Percentiles rank a stretch among this genome's conserved stretches.
Conservation (phyloP, 2,113 vertebrate species). For the Nyctibius bracteatus region DNA sequence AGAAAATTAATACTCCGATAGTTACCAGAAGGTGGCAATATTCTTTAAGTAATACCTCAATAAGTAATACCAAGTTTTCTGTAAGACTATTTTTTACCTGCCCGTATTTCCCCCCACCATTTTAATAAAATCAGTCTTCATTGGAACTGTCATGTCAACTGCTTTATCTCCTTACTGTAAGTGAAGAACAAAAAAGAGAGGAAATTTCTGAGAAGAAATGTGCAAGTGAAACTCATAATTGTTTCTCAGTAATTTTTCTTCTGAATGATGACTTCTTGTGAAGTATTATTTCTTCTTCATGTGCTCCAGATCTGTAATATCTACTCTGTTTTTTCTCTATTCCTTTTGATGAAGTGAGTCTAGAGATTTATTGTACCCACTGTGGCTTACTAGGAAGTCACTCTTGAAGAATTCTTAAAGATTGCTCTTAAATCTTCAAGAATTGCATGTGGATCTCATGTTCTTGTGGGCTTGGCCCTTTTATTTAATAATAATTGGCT, state of each 20-base stretch:
- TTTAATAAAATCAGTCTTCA: background rate
- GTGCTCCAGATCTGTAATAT: background rate
- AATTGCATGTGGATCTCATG: background rate
- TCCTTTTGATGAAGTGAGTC: background rate
- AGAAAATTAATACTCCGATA: background rate
- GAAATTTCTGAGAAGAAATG: background rate
- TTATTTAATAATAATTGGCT: background rate
- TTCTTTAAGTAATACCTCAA: background rate
- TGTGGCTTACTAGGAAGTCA: background rate
- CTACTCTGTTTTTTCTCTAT: background rate
- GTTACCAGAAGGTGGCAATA: background rate
- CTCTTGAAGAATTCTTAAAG: background rate
- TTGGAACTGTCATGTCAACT: background rate
- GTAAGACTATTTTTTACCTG: background rate
- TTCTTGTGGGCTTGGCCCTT: background rate
- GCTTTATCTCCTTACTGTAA: background rate
- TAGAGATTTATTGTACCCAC: rapidly evolving
- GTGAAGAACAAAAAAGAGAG: background rate
- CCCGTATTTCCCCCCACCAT: rapidly evolving
- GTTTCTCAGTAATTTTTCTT: background rate
- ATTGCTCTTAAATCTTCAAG: background rate
- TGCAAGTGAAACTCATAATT: background rate
- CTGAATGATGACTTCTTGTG: background rate
- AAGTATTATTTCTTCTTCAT: background rate
- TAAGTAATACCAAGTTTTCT: background rate